Evolutionary conservation across 2,797 vertebrate genomes (phyloP), one percentile per base, ranked within the genome.

Genomic region (Crenichthys baileyi): DNA sequence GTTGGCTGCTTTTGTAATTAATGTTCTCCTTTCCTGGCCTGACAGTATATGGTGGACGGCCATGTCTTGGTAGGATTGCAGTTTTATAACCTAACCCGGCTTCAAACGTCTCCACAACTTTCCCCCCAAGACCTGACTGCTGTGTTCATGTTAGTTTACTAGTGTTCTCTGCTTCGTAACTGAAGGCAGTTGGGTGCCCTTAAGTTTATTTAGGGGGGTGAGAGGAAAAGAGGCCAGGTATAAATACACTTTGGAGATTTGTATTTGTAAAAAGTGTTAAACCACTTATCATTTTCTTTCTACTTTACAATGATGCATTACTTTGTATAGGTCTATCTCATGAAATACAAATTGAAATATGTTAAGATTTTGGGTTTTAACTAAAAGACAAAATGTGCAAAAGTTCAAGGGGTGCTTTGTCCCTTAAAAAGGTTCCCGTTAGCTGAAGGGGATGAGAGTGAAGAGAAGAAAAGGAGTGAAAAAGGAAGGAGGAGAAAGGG

Each of bases 341-440:
- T 63, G 16, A 63, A 36, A 63, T 63, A 20, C 31, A 20, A 36
- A 36, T 63, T 36, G 20, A 65, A 65, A 65, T 9, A 44, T 7
- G 7, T 44, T 13, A 68, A 24, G 5, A 22, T 68, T 44, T 68
- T 5, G 5, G 44, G 2, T 70, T 70, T 44, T 48, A 48, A 48
- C 1, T 36, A 36, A 36, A 3, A 18, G 7, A 2, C 24, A 26
- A 70, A 44, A n/a, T 44, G 39, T 68, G 65, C 22, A 44, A n/a
- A 68, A 3, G 61, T 63, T 63, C 29, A 63, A 63, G 29, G 29
- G 29, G 65, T 44, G 65, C 12, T 68, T 68, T 56, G 55, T 56
- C 55, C 63, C 44, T 65, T 63, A 73, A 78, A 73, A 68, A 82
- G 80, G 76, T 75, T 50, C 68, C 78, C 44, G 15, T 70, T 48